Evolutionary conservation across 1,140 invertebrate genomes (phyloP), one percentile per base, ranked within the genome.

Genomic region (Neelides sp.): DNA sequence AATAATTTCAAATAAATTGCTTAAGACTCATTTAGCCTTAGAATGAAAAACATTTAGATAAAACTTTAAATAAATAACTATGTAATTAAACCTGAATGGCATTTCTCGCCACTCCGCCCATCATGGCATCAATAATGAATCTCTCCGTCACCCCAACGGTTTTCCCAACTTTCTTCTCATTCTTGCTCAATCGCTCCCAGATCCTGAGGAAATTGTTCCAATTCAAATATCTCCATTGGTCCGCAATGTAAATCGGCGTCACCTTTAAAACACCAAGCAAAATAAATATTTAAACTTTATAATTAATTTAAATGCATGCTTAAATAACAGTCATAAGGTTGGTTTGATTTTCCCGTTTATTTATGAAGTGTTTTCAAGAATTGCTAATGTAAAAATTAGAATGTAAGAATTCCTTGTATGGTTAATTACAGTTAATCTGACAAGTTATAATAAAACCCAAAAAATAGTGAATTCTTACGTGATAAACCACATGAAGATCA

Each of bases 401-500:
- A n/a, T n/a, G n/a, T n/a, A n/a, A n/a, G n/a, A n/a, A n/a, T n/a
- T n/a, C n/a, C n/a, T n/a, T n/a, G n/a, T n/a, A n/a, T n/a, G n/a
- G n/a, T n/a, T n/a, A n/a, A n/a, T n/a, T n/a, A n/a, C 75, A 77
- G 63, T n/a, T n/a, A n/a, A n/a, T n/a, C n/a, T n/a, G n/a, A n/a
- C n/a, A n/a, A n/a, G n/a, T n/a, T 12, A 48, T n/a, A 41, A 36
- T 48, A 39, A 19, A 36, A 41, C 5, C 10, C n/a, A 48, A 23
- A 7, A 22, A n/a, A 46, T 48, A 47, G 15, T 48, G 32, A 7
- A 23, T 27, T 54, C 50, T 52, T 59, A 92, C 86, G 61, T 93
- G 71, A 69, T 97, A 98, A 40, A 98, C 78, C 27, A 97, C 75
- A 69, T 98, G 95, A 0, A 98, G 72, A 64, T 98, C 93, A 58